Percentiles rank a stretch among this genome's conserved stretches.
phyloP scores from a whole-genome alignment of 92 coral and sea anemone species.

The Epizoanthus scotinus region DNA sequence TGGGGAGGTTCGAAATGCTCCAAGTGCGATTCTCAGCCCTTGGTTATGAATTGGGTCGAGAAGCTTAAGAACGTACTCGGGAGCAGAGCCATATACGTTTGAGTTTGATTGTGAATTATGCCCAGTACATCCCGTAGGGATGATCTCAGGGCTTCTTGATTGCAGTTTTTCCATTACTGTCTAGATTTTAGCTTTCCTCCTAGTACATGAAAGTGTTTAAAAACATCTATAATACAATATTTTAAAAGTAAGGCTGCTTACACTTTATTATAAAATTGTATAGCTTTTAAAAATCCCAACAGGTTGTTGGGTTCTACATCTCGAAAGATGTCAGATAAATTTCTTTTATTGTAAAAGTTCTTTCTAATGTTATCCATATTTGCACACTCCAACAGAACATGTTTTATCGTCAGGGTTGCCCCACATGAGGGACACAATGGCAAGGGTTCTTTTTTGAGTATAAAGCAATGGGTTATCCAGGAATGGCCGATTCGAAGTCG shows the following conservation, averaged over 20 bases:
- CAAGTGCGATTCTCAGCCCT: conserved; percentile 6
- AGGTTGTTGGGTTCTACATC: too few species aligned
- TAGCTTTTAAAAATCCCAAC: too few species aligned
- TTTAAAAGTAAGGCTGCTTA: too few species aligned
- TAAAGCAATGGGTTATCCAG: conserved; percentile 2
- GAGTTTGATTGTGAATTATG: too few species aligned
- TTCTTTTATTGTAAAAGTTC: conserved; percentile 5
- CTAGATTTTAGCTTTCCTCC: too few species aligned
- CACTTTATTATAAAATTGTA: too few species aligned
- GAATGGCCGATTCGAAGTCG: neutral
- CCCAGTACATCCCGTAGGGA: too few species aligned
- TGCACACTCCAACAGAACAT: conserved; percentile 1
- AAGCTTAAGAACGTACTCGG: conserved; percentile 4
- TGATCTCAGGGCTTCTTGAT: too few species aligned
- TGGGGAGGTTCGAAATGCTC: conserved; percentile 31
- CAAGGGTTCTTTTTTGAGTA: conserved; percentile 4
- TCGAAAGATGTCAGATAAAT: too few species aligned
- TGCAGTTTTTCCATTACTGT: too few species aligned
- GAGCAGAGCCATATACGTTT: conserved; percentile 26
- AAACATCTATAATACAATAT: too few species aligned
- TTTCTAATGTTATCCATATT: neutral
- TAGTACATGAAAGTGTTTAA: too few species aligned
- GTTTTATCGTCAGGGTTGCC: neutral
- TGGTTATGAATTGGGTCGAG: conserved; percentile 19
- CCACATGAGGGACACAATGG: neutral